Percentiles rank a stretch among this genome's conserved stretches.
Conservation (phyloP, 2,888 invertebrate species). For the Acrobasis repandana region DNA sequence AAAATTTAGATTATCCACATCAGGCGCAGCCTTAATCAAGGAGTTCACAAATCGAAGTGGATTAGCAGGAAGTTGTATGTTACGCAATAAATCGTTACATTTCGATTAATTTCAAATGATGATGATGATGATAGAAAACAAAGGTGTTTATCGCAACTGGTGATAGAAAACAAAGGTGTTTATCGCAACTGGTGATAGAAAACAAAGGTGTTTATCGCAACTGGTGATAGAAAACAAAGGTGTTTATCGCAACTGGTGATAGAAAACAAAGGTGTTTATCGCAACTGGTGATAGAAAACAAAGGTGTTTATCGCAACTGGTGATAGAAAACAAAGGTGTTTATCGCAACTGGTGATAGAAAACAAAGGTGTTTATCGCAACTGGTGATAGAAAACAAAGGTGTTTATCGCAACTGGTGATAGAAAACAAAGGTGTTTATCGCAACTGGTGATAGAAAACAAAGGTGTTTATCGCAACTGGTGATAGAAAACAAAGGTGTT, state of each 20-base stretch:
- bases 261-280: not conserved
- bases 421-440: not conserved
- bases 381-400: too few species aligned
- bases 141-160: not conserved
- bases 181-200: not conserved
- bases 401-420: not conserved
- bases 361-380: not conserved
- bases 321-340: too few species aligned
- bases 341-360: not conserved
- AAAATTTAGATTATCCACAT: too few species aligned
- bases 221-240: too few species aligned
- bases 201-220: not conserved
- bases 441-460: not conserved
- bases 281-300: not conserved
- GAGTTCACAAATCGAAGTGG: too few species aligned
- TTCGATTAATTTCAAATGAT: too few species aligned
- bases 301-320: not conserved
- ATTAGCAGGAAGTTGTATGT: too few species aligned
- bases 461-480: not conserved
- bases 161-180: too few species aligned
- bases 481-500: too few species aligned
- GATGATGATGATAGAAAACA: too few species aligned
- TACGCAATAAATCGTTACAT: too few species aligned
- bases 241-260: not conserved
- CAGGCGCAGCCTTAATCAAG: too few species aligned